Conservation (phyloP, 2,797 vertebrate species). For the Scleropages formosus region DNA sequence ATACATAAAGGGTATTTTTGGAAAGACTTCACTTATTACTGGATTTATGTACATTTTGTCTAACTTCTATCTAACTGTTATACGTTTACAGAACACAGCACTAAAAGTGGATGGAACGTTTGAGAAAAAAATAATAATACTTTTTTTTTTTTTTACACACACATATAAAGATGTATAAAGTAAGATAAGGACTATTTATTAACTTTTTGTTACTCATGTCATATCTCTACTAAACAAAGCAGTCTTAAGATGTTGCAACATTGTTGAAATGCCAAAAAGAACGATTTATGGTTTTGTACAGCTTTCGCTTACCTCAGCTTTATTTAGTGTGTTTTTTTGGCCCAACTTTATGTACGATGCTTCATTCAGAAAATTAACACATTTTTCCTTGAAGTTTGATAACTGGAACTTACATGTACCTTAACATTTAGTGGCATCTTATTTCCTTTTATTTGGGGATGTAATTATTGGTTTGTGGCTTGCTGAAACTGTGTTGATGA, state of each 20-base stretch:
- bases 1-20: conserved; percentile 64
- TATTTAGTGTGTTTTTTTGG: conserved; percentile 90
- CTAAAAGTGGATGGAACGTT: conserved; percentile 93
- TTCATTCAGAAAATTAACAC: conserved; percentile 86
- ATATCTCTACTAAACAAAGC: conserved; percentile 93
- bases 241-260: conserved; percentile 97
- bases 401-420: conserved; percentile 93
- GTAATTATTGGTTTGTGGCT: conserved; percentile 94
- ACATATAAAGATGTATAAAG: conserved; percentile 98
- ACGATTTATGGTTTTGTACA: conserved; percentile 98
- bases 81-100: conserved; percentile 99
- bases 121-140: conserved; percentile 93
- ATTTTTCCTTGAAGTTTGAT: conserved; percentile 86
- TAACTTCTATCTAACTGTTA: conserved; percentile 98
- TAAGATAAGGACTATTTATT: conserved; percentile 99
- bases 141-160: too few relatives aligned
- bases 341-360: conserved; percentile 57
- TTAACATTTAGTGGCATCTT: conserved; percentile 80
- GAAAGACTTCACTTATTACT: conserved; percentile 89
- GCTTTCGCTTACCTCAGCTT: conserved; percentile 99
- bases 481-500: conserved; percentile 95
- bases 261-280: conserved; percentile 97
- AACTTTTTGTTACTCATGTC: conserved; percentile 98
- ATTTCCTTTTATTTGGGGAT: conserved; percentile 73
- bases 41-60: conserved; percentile 84